Base-by-base conservation (phyloP, 1,140 invertebrate genomes). In the Ooceraea biroi region DNA sequence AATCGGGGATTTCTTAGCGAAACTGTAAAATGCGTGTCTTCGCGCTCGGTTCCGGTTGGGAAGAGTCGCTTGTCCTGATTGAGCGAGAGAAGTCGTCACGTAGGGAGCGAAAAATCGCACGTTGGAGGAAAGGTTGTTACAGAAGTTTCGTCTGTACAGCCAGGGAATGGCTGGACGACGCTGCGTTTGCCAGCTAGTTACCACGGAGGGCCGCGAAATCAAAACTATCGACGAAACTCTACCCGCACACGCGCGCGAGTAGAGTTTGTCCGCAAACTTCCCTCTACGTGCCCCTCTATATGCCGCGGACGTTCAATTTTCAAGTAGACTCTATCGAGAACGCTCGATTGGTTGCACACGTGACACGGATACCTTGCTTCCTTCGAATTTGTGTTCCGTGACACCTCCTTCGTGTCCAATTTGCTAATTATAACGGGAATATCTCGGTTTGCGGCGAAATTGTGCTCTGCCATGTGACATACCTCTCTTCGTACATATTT, bases 221-320 rank as follows among this genome's bases (percentile, higher is more conserved):
- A 86, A 84, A 89, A 86, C 80, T 89, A 80, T 86, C 87, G 86
- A 84, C 17, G 77, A 83, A 74, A 80, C 57, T 85, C 44, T 19
- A 55, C 22, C 14, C 69, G 3, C 25, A 57, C 72, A 12, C 22
- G 50, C 69, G 50, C 2, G 0, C 8, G 7, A 8, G n/a, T 50
- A 14, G 22, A 88, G 66, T 84, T 88, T 44, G 19, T 10, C 14
- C 41, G 48, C 12, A 25, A 78, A 86, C 44, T 68, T 50, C 17
- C 30, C 19, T 36, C 36, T 7, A 36, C 41, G 50, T 63, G 30
- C 19, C 22, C 25, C 68, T 74, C 50, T 71, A 25, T 46, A 14
- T 48, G 68, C 27, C 22, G 22, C 68, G 22, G 25, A 30, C 25
- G 66, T 76, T 22, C 30, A 86, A 86, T 14, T 63, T 48, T 68